Percentiles rank a stretch among this genome's conserved stretches.
Conservation (phyloP, 2,113 vertebrate genomes). For the Antigone vipio region DNA sequence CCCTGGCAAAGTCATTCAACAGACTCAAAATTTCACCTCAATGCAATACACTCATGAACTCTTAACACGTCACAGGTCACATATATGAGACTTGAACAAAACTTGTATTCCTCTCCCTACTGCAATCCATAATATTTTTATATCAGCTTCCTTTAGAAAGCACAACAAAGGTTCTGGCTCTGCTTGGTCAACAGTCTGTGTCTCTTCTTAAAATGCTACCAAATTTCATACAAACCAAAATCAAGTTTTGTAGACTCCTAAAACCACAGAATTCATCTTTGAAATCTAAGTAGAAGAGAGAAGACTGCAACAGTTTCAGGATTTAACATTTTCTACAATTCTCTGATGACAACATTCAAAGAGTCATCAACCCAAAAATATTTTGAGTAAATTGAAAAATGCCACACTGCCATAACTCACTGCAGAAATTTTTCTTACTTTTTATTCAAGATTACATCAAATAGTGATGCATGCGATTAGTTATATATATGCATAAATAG, state of each 20-base stretch:
- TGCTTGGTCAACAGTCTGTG: neutral
- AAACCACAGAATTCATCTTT: neutral
- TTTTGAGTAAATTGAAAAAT: neutral
- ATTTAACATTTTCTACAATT: neutral
- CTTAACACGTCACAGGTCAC: neutral
- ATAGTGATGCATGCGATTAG: neutral
- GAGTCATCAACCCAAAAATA: neutral
- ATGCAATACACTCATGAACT: neutral
- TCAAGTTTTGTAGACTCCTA: neutral
- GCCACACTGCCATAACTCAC: neutral
- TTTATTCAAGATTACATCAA: neutral
- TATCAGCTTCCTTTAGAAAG: neutral
- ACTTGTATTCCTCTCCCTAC: neutral
- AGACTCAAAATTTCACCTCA: neutral
- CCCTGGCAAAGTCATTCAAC: neutral
- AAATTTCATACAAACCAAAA: neutral
- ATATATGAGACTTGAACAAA: neutral
- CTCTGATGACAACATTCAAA: neutral
- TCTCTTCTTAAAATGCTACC: neutral
- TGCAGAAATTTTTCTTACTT: neutral
- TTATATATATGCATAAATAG: neutral
- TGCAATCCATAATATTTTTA: neutral
- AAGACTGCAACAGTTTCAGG: neutral
- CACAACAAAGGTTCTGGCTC: neutral
- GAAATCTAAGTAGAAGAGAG: neutral